Base-by-base conservation (phyloP, 2,888 invertebrate genomes). In the Sisyra nigra region DNA sequence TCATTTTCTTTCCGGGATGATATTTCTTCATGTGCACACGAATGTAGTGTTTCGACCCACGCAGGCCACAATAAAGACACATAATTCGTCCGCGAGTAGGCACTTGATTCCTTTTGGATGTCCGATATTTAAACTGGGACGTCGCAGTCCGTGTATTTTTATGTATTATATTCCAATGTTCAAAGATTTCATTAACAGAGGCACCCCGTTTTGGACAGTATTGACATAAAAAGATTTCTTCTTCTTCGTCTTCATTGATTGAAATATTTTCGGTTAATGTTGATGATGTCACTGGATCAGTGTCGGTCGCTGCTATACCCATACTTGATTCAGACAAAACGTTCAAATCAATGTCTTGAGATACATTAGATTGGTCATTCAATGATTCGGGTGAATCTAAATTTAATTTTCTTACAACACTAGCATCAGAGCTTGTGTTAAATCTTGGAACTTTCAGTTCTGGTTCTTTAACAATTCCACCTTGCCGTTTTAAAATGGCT, bases 1-100 rank as follows among this genome's bases (percentile, higher is more conserved):
- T 33, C 10, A 51, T 42, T 1, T 53, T 51, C 33, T 49, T 31
- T 0, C 50, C 50, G 0, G 55, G 51, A 48, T 72, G 72, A 0
- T 31, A 11, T 0, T 44, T 49, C 13, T 50, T 48, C 13, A 60
- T 50, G 45, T 72, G 72, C 3, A 44, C 48, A 1, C 53, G 40
- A 10, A 71, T 50, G 1, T 46, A 33, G 13, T 52, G 50, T 11
- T 58, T 57, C 3, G 57, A 49, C 1, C 60, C 58, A 2, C 51
- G 53, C 40, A 54, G 56, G 1, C 53, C 46, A 45, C 61, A 61
- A 32, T 55, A 49, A 13, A 44, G 48, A 40, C 61, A 61, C 29
- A 53, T 48, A 3, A 40, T n/a, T 10, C 40, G 30, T 15, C 40
- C 40, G n/a, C 37, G 40, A 17, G 15, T 10, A 8, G 40, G 17